Base-by-base conservation (phyloP, 2,797 vertebrate species). In the Balearica regulorum region DNA sequence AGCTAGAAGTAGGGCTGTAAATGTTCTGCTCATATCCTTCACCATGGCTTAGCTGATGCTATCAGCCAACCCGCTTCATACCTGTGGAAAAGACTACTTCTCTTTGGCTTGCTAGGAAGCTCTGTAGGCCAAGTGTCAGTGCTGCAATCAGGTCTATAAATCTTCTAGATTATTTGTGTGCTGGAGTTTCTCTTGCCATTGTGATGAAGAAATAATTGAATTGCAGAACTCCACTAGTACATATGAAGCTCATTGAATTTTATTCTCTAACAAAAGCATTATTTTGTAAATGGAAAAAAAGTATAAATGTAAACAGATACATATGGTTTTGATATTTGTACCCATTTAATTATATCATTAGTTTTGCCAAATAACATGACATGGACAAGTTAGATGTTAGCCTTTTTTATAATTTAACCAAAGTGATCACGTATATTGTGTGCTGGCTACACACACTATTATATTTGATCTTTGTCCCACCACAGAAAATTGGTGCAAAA, bases 181-280 rank as follows among this genome's bases (percentile, higher is more conserved):
- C 93, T 97, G 93, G 92, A 97, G 94, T 95, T 97, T 97, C 87
- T 97, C 87, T 95, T 96, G 85, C 93, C 91, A 53, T 95, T 97
- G 92, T 94, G 94, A 97, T 97, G 97, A 97, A 97, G 82, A 96
- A 97, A 97, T 96, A 95, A 96, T 72, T 90, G 89, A 90, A 41
- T 78, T 95, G 93, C 71, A 91, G 86, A 96, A 93, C 69, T 95
- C 77, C 25, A 41, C 54, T 60, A 85, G 51, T 93, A 72, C 53
- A 79, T 62, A 58, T 71, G 94, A 95, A 91, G 71, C 81, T 96
- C 76, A 85, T 66, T 94, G 89, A 95, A 78, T 94, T 92, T 93
- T 88, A 33, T 87, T 92, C 77, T 90, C 57, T 84, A 89, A 91
- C 53, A 66, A 91, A 84, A 71, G 53, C 20, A 4, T 89, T 94